A percentile compares a stretch with the other conserved stretches of the same genome.
Conservation (phyloP, 1,140 invertebrate species). For the Leptinotarsa texana region DNA sequence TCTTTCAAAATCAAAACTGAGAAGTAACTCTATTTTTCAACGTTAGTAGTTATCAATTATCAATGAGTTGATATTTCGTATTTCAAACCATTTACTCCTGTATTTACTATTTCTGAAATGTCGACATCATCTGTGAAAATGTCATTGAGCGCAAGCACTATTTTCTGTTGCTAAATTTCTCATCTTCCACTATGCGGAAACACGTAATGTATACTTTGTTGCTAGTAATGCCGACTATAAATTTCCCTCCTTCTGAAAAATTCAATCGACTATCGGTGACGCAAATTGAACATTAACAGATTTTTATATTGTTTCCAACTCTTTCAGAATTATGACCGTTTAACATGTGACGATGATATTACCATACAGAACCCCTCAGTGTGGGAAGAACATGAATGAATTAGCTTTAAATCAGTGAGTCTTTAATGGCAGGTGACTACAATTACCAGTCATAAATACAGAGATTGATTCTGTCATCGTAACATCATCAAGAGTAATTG, state of each 20-base stretch:
- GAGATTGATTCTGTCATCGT: background rate
- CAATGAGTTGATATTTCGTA: too few species aligned
- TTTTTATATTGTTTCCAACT: background rate
- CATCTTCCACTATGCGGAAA: too few species aligned
- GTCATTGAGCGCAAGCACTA: too few species aligned
- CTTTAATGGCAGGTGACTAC: conserved; percentile 1
- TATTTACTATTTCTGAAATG: too few species aligned
- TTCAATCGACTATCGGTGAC: background rate
- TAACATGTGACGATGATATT: conserved; percentile 1
- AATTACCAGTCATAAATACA: background rate
- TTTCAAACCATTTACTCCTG: too few species aligned
- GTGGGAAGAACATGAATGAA: conserved; percentile 8
- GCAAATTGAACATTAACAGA: background rate
- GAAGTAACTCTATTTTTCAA: too few species aligned
- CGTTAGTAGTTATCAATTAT: too few species aligned
- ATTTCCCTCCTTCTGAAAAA: background rate
- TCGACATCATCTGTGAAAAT: too few species aligned
- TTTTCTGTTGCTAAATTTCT: too few species aligned
- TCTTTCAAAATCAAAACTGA: too few species aligned
- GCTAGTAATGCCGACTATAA: background rate
- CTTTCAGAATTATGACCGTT: background rate
- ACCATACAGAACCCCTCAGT: background rate
- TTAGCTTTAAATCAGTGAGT: background rate
- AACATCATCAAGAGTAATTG: background rate
- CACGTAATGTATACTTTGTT: background rate